Percentiles rank a stretch among this genome's conserved stretches.
Evolutionary conservation across 2,113 vertebrate genomes (phyloP).

Genomic region (Elachura formosa): DNA sequence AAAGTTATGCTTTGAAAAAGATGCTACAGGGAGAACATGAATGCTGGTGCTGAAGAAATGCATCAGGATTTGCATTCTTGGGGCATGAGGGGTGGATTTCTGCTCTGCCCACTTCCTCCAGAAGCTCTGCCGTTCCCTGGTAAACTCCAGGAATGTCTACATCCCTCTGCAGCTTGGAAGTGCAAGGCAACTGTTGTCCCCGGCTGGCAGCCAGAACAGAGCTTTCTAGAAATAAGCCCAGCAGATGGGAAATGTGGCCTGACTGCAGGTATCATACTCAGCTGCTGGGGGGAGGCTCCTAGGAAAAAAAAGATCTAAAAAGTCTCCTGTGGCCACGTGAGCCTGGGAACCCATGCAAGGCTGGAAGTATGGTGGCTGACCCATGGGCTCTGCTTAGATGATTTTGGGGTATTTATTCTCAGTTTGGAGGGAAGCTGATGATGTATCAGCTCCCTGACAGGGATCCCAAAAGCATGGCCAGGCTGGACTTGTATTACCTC

Average conservation of each 20-base stretch:
- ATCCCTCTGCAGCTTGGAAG: not conserved
- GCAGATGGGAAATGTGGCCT: not conserved
- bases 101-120: not conserved
- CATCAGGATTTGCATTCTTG: not conserved
- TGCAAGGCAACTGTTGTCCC: not conserved
- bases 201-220: not conserved
- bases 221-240: not conserved
- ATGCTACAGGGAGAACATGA: not conserved
- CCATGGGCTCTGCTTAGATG: not conserved
- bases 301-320: not conserved
- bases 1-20: not conserved
- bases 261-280: not conserved
- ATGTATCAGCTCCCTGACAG: not conserved
- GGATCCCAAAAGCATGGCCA: not conserved
- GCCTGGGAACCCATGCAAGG: not conserved
- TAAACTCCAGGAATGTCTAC: not conserved
- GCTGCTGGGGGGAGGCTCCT: not conserved
- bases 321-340: not conserved
- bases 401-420: not conserved
- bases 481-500: not conserved
- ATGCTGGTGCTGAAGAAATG: not conserved
- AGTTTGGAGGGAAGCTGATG: not conserved
- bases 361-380: not conserved
- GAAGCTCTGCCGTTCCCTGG: not conserved
- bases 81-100: fast-evolving